A percentile compares a stretch with the other conserved stretches of the same genome.
These are phyloP conservation scores for Triplophysa yarkandensis DNA, from an alignment of 2,797 vertebrate species.

Conservation along the genomic window DNA sequence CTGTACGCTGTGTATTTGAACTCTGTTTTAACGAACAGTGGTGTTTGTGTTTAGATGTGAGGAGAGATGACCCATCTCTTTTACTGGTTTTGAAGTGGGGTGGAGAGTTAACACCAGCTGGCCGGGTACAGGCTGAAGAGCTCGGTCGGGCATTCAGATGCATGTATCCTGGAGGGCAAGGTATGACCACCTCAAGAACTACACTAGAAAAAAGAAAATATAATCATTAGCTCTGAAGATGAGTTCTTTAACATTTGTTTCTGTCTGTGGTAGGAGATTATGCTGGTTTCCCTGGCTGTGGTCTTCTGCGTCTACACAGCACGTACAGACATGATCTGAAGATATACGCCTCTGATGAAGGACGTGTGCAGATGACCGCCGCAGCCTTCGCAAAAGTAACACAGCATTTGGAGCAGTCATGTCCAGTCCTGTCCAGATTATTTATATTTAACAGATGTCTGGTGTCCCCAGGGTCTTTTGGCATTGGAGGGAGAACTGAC, in stretches of 20 bases:
- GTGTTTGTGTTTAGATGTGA: constrained; percentile 72
- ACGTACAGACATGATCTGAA: constrained; percentile 89
- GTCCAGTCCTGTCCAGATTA: neutral
- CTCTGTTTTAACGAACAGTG: neutral
- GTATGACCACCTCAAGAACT: constrained; percentile 61
- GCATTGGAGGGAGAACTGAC: constrained; percentile 88
- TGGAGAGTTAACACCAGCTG: constrained; percentile 87
- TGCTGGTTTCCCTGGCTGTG: constrained; percentile 89
- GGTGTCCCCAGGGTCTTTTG: constrained; percentile 76
- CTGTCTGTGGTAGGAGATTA: constrained; percentile 79
- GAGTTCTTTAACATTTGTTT: neutral
- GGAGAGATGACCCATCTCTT: constrained; percentile 83
- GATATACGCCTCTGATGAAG: constrained; percentile 89
- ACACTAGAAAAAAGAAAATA: too few relatives aligned
- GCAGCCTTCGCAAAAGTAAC: constrained; percentile 88
- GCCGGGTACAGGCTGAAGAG: constrained; percentile 87
- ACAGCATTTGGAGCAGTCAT: too few relatives aligned
- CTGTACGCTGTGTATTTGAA: neutral
- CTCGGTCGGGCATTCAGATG: constrained; percentile 88
- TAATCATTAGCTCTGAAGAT: too few relatives aligned
- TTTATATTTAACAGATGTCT: neutral
- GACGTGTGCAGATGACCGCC: constrained; percentile 89
- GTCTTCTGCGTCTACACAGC: constrained; percentile 86
- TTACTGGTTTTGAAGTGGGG: constrained; percentile 89
- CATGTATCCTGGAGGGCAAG: constrained; percentile 92